Base-by-base conservation (phyloP, 2,888 invertebrate genomes). In the Apotomis capreana region DNA sequence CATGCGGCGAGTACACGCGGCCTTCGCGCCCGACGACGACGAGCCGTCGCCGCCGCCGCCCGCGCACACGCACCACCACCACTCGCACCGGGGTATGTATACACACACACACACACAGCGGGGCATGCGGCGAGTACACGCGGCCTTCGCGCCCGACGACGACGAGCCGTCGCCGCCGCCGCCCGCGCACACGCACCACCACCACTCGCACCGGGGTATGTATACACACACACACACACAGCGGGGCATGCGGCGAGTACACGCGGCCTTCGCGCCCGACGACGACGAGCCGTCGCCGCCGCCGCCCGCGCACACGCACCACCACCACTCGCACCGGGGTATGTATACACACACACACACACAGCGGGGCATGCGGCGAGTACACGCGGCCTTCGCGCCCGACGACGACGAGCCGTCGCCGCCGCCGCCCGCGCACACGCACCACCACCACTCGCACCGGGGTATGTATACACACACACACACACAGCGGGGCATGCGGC, bases 141-240 rank as follows among this genome's bases (percentile, higher is more conserved):
- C 40, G 2, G 40, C 40, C 40, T 40, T 40, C 40, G 40, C 40
- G 40, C 40, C 40, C 4, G 40, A 40, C 40, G 40, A 40, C 4
- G 40, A 40, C 40, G 40, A 40, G 40, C 40, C 40, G 5, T 40
- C 40, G 40, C 40, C 40, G 49, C 49, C 49, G 8, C 9, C 49
- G 49, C 49, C 49, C 9, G 9, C 6, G 49, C 49, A 49, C 49
- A 26, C 26, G 26, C 49, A 10, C 49, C 49, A 49, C 49, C 9
- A 49, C 49, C 64, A 74, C 44, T 15, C 72, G 70, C 60, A 49
- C 49, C 49, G 49, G 9, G 49, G 49, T 49, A 49, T 26, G 26
- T 26, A 26, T 2, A 26, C 26, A 26, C 26, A 26, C 26, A 26
- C 26, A 26, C 26, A 26, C 26, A 26, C 26, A 26, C 26, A 15